Evolutionary conservation across 1,140 invertebrate species (phyloP).

Genomic region (Megathymus violae): DNA sequence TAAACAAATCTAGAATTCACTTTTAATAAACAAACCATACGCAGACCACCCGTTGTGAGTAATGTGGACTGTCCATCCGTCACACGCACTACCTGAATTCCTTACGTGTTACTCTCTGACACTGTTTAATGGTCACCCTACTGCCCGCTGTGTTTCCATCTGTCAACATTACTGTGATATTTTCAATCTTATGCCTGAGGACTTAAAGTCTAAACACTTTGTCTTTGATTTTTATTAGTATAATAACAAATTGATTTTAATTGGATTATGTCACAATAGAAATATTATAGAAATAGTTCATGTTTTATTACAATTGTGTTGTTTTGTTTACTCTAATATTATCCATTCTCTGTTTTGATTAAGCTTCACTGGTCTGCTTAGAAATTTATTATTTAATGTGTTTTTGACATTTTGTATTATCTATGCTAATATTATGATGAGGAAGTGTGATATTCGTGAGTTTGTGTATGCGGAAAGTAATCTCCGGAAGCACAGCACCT

Average conservation of each 20-base stretch:
- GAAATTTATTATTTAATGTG: too few species aligned
- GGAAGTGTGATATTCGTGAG: too few species aligned
- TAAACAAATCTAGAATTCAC: too few species aligned
- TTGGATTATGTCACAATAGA: constrained; percentile 21
- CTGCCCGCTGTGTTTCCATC: constrained; percentile 63
- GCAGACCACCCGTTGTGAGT: constrained; percentile 2
- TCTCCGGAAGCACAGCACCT: too few species aligned
- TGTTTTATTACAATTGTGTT: constrained; percentile 21
- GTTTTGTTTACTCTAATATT: constrained; percentile 28
- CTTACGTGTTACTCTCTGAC: constrained; percentile 49
- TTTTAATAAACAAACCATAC: constrained; percentile 16
- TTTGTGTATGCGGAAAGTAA: too few species aligned
- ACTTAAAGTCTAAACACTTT: constrained; percentile 16
- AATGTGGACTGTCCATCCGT: constrained; percentile 45
- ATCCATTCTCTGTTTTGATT: too few species aligned
- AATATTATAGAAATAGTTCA: constrained; percentile 22
- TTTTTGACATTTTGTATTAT: too few species aligned
- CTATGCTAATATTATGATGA: too few species aligned
- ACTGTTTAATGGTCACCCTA: constrained; percentile 55
- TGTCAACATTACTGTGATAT: constrained; percentile 49
- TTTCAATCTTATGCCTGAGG: not conserved
- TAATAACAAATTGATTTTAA: constrained; percentile 36
- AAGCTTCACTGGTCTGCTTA: too few species aligned
- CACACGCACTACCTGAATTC: constrained; percentile 68
- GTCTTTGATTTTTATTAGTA: constrained; percentile 14